Evolutionary conservation across 2,113 vertebrate species (phyloP).

Genomic region (Agapornis roseicollis): DNA sequence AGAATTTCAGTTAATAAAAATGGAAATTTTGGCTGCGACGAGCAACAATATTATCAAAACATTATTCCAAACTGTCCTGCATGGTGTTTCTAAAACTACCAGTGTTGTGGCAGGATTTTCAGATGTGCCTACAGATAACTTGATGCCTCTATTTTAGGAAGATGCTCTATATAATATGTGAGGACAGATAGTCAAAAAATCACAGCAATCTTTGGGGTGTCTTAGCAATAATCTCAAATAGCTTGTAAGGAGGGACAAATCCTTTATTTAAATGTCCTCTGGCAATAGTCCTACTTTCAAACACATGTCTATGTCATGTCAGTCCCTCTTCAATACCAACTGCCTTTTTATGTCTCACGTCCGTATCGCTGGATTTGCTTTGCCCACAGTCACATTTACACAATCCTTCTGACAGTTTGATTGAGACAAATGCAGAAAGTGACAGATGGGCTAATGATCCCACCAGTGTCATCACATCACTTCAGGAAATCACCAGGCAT

Average conservation of each 20-base stretch:
- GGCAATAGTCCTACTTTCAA: neutral
- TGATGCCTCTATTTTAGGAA: neutral
- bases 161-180: neutral
- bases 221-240: neutral
- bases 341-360: neutral
- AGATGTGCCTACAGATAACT: neutral
- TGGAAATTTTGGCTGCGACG: neutral
- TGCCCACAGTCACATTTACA: conserved; percentile 1
- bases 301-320: neutral
- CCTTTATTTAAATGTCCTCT: conserved; percentile 30
- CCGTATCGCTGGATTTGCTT: neutral
- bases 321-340: neutral
- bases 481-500: conserved; percentile 9
- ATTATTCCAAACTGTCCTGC: neutral
- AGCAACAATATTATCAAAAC: neutral
- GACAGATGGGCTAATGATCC: conserved; percentile 41
- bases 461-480: neutral
- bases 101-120: neutral
- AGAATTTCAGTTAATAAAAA: neutral
- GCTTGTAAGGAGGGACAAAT: neutral
- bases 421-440: conserved; percentile 30
- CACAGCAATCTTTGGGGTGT: neutral
- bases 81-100: neutral
- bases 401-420: conserved; percentile 11
- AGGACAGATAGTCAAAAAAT: neutral